A percentile compares a stretch with the other conserved stretches of the same genome.
Conservation (phyloP, 2,888 invertebrate genomes). For the Galeruca laticollis region DNA sequence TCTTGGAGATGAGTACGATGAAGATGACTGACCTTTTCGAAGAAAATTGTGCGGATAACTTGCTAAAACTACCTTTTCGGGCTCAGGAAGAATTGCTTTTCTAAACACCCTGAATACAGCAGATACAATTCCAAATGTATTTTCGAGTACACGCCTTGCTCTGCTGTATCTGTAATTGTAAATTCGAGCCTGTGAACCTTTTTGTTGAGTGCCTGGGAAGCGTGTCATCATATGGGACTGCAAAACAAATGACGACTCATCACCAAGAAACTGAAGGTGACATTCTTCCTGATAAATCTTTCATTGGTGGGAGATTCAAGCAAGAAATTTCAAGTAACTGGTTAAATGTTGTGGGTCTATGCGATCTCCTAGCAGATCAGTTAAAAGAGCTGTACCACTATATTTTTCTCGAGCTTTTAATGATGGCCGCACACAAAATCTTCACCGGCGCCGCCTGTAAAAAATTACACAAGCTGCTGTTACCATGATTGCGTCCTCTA, state of each 20-base stretch:
- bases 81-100: too few species aligned
- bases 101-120: too few species aligned
- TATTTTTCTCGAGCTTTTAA: slow-evolving; percentile 34
- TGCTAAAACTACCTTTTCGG: too few species aligned
- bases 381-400: slow-evolving; percentile 37
- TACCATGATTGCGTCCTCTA: too few species aligned
- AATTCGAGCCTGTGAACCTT: not conserved
- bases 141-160: too few species aligned
- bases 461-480: too few species aligned
- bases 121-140: too few species aligned
- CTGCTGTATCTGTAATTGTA: not conserved
- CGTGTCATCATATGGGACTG: not conserved
- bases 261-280: not conserved
- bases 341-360: slow-evolving; percentile 25
- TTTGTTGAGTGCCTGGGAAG: not conserved
- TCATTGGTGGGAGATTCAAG: slow-evolving; percentile 2
- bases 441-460: too few species aligned
- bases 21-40: too few species aligned
- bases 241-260: not conserved
- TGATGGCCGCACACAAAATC: slow-evolving; percentile 39
- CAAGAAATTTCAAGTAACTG: not conserved
- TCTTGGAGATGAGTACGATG: too few species aligned
- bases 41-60: too few species aligned
- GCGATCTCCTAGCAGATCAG: slow-evolving; percentile 32
- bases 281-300: not conserved